Conservation (phyloP, 2,888 invertebrate genomes). For the Drosophila monieri region DNA sequence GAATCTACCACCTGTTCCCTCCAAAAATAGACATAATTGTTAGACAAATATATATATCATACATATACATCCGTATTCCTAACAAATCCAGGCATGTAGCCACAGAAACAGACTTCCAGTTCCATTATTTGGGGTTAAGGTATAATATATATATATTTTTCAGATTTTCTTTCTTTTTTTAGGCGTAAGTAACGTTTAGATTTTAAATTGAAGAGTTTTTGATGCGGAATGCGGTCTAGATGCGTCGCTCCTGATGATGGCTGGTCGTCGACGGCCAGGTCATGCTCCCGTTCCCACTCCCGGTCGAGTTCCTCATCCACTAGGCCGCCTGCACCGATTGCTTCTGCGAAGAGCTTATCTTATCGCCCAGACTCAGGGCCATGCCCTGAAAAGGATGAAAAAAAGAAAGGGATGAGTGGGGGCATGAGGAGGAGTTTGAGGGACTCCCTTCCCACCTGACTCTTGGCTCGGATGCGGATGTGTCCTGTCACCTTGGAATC, state of each 20-base stretch:
- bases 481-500: conserved; percentile 97
- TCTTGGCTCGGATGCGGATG: conserved; percentile 98
- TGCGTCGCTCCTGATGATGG: conserved; percentile 31
- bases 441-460: conserved; percentile 88
- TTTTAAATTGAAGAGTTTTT: conserved; percentile 35
- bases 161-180: conserved; percentile 15
- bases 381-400: conserved; percentile 90
- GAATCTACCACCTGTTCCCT: too few relatives aligned
- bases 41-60: too few relatives aligned
- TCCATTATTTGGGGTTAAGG: conserved; percentile 23
- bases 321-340: conserved; percentile 84
- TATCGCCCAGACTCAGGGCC: conserved; percentile 99
- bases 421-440: not conserved
- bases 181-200: conserved; percentile 41
- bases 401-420: conserved; percentile 3
- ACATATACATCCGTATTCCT: not conserved
- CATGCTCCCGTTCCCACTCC: not conserved
- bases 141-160: conserved; percentile 34
- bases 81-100: not conserved
- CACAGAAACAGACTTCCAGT: not conserved
- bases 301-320: conserved; percentile 24
- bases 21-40: too few relatives aligned
- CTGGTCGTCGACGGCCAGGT: conserved; percentile 35
- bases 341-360: conserved; percentile 97
- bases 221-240: conserved; percentile 40